A percentile compares a stretch with the other conserved stretches of the same genome.
Evolutionary conservation across 2,113 vertebrate species (phyloP).

Genomic region (Charadrius vociferus): DNA sequence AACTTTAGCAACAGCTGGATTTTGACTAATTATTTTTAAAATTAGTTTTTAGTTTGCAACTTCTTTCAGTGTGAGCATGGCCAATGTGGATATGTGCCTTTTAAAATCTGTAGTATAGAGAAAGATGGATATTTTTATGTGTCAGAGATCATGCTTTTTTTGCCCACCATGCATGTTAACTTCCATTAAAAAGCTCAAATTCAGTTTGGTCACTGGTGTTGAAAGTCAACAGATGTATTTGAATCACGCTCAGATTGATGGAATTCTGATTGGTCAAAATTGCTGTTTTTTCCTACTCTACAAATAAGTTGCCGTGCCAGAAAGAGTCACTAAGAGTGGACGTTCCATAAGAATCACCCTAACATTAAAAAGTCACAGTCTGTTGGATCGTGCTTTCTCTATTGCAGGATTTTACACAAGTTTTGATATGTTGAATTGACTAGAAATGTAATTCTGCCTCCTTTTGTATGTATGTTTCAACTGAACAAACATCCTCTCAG

Average conservation of each 20-base stretch:
- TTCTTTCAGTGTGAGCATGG: background rate
- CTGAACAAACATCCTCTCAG: background rate
- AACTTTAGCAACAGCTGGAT: background rate
- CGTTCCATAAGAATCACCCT: background rate
- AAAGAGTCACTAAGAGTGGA: background rate
- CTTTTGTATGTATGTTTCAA: background rate
- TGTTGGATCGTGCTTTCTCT: background rate
- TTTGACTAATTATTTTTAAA: background rate
- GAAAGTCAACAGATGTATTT: background rate
- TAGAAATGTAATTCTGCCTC: background rate
- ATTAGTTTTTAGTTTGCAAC: background rate
- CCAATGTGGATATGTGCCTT: background rate
- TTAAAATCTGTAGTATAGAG: background rate
- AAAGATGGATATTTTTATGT: background rate
- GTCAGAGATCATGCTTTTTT: background rate
- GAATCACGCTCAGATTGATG: background rate
- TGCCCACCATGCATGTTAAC: background rate
- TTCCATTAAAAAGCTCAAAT: background rate
- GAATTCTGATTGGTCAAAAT: background rate
- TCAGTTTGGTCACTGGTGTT: background rate
- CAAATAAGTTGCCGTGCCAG: background rate
- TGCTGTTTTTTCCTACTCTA: background rate
- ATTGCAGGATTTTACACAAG: background rate
- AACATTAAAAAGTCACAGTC: background rate
- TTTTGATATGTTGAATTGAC: background rate